Base-by-base conservation (phyloP, 2,113 vertebrate genomes). In the Indri indri region DNA sequence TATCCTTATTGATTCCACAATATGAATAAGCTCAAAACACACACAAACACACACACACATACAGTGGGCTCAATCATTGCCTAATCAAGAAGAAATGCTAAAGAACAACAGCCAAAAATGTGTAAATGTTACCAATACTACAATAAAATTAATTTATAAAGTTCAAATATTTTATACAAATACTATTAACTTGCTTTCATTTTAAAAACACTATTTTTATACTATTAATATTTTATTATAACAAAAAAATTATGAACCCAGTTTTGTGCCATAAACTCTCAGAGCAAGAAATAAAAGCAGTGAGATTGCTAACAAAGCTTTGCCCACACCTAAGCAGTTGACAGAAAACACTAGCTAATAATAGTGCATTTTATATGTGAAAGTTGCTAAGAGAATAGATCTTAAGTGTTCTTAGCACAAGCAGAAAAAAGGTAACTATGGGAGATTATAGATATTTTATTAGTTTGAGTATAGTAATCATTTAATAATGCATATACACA, bases 31-130 rank as follows among this genome's bases (percentile, higher is more conserved):
- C 13, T 59, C 23, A 42, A 79, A 32, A 47, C 14, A 37, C 3
- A 50, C 8, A 27, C 1, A 59, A 7, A 8, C 47, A 22, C 17
- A 52, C 2, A 32, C 9, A n/a, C 40, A 50, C 8, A 63, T 4
- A 20, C 0, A 80, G 0, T 10, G 1, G 2, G 16, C 23, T 27
- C 14, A 27, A 11, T 20, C 34, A 25, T 52, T 27, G 13, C 8
- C 37, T 42, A 27, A n/a, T 54, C 32, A 66, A 30, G 4, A 65
- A 42, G 27, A 87, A 63, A 82, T 22, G 8, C 34, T 40, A 20
- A 54, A n/a, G 7, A 30, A 61, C n/a, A 27, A 61, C 17, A n/a
- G 25, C 8, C 18, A 40, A 42, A 37, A 73, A 52, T 8, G 0
- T 54, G 2, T 30, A 81, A 37, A 25, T 52, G 12, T 4, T 47